These are phyloP conservation scores for Sisyra terminalis DNA, from an alignment of 2,888 invertebrate genomes.

Conservation along the genomic window DNA sequence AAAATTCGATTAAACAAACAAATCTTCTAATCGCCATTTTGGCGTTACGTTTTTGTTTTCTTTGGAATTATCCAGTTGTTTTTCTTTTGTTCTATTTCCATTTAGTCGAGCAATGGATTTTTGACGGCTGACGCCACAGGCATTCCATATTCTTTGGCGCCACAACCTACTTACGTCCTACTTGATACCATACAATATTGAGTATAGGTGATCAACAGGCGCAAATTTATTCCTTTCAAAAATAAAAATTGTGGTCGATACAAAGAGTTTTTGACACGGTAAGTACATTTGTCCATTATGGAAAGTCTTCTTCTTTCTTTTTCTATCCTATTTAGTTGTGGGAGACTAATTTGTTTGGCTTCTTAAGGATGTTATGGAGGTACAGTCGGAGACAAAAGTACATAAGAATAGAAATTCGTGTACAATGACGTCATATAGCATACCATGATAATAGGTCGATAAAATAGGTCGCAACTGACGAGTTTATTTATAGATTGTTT, in stretches of 20 bases:
- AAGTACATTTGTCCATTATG: neutral
- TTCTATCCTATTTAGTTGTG: too few relatives aligned
- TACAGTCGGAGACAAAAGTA: too few relatives aligned
- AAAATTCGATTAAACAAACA: neutral
- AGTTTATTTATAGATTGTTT: too few relatives aligned
- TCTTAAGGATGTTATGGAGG: too few relatives aligned
- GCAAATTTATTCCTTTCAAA: constrained; percentile 18
- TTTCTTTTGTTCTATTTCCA: constrained; percentile 1
- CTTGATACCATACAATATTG: constrained; percentile 45
- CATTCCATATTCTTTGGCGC: constrained; percentile 34
- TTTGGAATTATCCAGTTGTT: neutral
- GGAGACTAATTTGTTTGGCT: too few relatives aligned
- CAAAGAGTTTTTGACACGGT: constrained; percentile 1
- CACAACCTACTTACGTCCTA: constrained; percentile 40
- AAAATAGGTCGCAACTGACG: too few relatives aligned
- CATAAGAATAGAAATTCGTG: too few relatives aligned
- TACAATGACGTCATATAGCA: too few relatives aligned
- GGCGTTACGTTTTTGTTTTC: neutral
- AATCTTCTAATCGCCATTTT: neutral
- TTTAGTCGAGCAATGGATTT: constrained; percentile 27
- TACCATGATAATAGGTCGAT: too few relatives aligned
- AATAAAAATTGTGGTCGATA: constrained; percentile 1
- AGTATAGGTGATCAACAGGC: constrained; percentile 18
- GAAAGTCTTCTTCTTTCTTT: too few relatives aligned
- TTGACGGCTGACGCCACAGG: constrained; percentile 28